Evolutionary conservation across 2,797 vertebrate genomes (phyloP).

Genomic region (Alouatta caraya): DNA sequence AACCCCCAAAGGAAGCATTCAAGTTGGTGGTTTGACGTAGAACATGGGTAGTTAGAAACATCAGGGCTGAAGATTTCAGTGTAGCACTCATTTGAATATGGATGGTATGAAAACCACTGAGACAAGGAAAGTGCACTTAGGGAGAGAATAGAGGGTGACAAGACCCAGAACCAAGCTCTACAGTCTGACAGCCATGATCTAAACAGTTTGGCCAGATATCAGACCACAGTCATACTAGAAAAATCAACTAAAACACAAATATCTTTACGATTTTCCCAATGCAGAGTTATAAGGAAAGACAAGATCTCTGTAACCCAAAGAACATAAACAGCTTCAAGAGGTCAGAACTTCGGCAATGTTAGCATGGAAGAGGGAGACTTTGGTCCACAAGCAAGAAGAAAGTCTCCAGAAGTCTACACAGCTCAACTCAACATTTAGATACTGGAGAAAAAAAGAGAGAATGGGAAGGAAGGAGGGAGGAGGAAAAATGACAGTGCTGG

Average conservation of each 20-base stretch:
- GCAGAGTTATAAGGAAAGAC: background rate
- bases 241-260: background rate
- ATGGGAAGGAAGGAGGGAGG: background rate
- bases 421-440: background rate
- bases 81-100: background rate
- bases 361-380: background rate
- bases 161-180: background rate
- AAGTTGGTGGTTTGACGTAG: rapidly evolving
- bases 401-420: background rate
- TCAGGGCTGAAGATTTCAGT: background rate
- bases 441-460: background rate
- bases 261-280: background rate
- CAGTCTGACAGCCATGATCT: rapidly evolving
- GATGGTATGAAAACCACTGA: background rate
- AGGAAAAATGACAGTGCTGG: no score
- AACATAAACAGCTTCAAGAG: background rate
- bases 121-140: background rate
- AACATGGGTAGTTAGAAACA: background rate
- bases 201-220: background rate
- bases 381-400: background rate
- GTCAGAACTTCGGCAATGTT: background rate
- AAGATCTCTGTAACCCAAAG: background rate
- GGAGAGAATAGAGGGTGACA: background rate
- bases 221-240: background rate
- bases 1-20: background rate